phyloP scores from a whole-genome alignment of 2,797 vertebrate genomes.

The Holocentrus rufus region DNA sequence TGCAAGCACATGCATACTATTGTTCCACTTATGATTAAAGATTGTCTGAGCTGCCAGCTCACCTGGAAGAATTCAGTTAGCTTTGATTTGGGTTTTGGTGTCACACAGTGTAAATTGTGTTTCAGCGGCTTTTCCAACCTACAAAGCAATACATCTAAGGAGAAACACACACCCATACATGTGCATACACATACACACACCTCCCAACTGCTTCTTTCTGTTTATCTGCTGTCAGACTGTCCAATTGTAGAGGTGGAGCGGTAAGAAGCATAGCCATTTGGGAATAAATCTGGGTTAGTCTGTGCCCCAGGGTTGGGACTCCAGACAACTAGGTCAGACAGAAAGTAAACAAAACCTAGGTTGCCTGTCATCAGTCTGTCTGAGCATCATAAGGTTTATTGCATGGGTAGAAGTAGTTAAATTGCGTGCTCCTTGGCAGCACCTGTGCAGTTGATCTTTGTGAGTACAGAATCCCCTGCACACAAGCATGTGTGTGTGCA shows the following conservation, averaged over 20 bases:
- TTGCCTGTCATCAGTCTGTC: constrained; percentile 68
- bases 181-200: background rate
- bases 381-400: constrained; percentile 56
- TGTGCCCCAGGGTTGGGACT: constrained; percentile 60
- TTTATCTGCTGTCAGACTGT: constrained; percentile 55
- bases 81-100: constrained; percentile 1
- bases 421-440: background rate
- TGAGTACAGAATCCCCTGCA: background rate
- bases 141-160: background rate
- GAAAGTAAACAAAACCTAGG: constrained; percentile 80
- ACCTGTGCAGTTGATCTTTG: constrained; percentile 1
- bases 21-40: background rate
- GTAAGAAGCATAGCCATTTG: constrained; percentile 47
- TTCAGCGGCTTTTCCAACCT: constrained; percentile 9
- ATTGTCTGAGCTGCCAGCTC: constrained; percentile 1
- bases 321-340: constrained; percentile 80
- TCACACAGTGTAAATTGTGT: background rate
- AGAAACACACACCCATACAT: background rate
- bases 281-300: constrained; percentile 69
- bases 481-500: background rate
- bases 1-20: constrained; percentile 17
- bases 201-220: constrained; percentile 34
- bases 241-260: constrained; percentile 41
- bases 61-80: constrained; percentile 8
- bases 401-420: constrained; percentile 38